These are phyloP conservation scores for Trachythela sp. DNA, from an alignment of 64 coral and sea anemone genomes.

Conservation along the genomic window DNA sequence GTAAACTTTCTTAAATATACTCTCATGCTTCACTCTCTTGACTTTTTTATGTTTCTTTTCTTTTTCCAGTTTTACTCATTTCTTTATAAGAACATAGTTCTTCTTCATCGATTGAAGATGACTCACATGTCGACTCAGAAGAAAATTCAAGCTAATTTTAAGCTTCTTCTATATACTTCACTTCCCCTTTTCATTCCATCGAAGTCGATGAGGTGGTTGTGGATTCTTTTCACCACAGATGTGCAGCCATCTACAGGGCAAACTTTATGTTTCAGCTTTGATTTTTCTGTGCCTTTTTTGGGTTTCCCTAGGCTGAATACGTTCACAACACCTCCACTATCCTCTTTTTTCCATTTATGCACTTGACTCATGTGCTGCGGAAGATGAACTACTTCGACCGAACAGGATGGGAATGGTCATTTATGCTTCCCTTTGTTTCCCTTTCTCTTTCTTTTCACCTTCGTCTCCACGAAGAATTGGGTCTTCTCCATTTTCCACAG, in stretches of 20 bases:
- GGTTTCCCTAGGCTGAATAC: background rate
- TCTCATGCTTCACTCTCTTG: background rate
- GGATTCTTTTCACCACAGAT: constrained; percentile 3
- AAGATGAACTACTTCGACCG: background rate
- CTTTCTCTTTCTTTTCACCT: background rate
- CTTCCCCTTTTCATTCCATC: constrained; percentile 8
- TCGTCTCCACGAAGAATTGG: background rate
- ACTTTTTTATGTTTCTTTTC: constrained; percentile 1
- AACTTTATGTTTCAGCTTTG: background rate
- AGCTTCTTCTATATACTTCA: background rate
- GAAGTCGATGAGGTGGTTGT: background rate
- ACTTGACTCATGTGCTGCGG: background rate
- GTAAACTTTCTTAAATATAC: constrained; percentile 17
- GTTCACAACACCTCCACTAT: background rate
- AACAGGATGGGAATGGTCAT: background rate
- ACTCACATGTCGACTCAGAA: background rate
- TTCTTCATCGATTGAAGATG: constrained; percentile 7
- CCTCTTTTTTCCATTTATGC: background rate
- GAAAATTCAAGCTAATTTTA: no score
- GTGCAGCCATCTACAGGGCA: background rate
- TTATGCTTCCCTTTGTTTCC: background rate
- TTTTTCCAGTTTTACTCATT: background rate
- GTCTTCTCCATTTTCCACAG: no score
- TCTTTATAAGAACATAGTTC: background rate
- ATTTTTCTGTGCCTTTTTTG: background rate